A percentile compares a stretch with the other conserved stretches of the same genome.
Conservation (phyloP, 2,113 vertebrate genomes). For the Cheirogaleus medius region DNA sequence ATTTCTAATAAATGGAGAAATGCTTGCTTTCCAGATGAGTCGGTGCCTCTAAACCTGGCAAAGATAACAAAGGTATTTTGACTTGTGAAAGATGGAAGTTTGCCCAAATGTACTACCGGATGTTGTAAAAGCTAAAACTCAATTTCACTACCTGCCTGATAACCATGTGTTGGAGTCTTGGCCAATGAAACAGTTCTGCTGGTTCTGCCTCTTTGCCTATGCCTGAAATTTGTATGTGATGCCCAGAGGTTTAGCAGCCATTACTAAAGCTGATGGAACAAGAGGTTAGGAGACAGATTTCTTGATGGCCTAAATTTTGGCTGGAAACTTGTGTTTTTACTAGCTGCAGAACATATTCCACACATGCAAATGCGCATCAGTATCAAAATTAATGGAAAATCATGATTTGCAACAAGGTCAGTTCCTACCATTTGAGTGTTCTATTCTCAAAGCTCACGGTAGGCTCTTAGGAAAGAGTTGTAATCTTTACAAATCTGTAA, state of each 20-base stretch:
- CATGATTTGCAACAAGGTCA: neutral
- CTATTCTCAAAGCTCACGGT: neutral
- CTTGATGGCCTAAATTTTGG: neutral
- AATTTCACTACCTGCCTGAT: neutral
- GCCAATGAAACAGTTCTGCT: neutral
- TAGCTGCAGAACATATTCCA: neutral
- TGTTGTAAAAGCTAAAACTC: neutral
- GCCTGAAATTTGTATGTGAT: neutral
- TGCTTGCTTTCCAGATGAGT: neutral
- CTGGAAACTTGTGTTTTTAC: neutral
- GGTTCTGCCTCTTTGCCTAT: rapidly evolving
- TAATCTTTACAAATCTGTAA: neutral
- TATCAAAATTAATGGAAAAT: neutral
- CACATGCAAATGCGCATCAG: neutral
- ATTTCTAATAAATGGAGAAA: neutral
- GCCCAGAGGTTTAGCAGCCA: neutral
- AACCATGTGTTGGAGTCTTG: neutral
- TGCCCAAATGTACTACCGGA: neutral
- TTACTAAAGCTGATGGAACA: neutral
- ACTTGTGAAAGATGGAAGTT: neutral
- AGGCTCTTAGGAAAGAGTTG: neutral
- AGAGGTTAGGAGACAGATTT: neutral
- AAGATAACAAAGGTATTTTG: neutral
- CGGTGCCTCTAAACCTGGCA: neutral
- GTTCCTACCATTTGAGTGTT: neutral